These are phyloP conservation scores for Pristionchus entomophagus DNA, from an alignment of 2,888 invertebrate species.

Conservation along the genomic window DNA sequence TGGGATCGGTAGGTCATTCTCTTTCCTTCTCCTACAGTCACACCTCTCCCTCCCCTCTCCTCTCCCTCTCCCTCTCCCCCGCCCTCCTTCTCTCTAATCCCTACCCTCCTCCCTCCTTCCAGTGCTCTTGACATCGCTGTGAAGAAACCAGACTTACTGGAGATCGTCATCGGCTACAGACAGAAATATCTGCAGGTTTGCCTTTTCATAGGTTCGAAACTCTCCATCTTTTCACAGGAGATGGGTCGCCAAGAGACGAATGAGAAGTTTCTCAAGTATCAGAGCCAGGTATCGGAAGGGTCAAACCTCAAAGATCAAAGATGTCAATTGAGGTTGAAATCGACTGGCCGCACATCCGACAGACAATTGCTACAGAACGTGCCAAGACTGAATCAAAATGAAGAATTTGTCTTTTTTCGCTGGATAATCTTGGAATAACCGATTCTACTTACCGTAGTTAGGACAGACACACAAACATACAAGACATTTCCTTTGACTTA, in stretches of 20 bases:
- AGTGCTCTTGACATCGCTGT: conserved; percentile 85
- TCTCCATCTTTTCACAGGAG: conserved; percentile 62
- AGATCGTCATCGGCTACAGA: conserved; percentile 84
- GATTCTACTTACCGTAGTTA: no score
- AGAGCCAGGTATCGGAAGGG: conserved; percentile 11
- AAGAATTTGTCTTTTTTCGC: no score
- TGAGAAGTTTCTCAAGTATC: conserved; percentile 34
- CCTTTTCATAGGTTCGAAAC: no score
- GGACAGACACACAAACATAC: no score
- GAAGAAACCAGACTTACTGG: conserved; percentile 84
- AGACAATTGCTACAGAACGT: conserved; percentile 75
- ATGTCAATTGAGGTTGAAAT: conserved; percentile 76
- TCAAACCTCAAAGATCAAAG: background rate
- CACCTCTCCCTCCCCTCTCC: no score
- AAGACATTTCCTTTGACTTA: no score
- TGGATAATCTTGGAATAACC: no score
- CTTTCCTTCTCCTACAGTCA: no score
- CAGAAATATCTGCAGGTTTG: conserved; percentile 81
- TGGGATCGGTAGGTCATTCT: conserved; percentile 82
- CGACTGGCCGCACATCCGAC: conserved; percentile 78
- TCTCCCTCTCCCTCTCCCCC: background rate
- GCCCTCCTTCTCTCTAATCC: background rate
- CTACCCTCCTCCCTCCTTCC: background rate
- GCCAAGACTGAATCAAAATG: conserved; percentile 32
- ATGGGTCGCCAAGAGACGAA: conserved; percentile 78